These are phyloP conservation scores for Sarcophaga carnaria DNA, from an alignment of 2,888 invertebrate genomes.

Conservation along the genomic window DNA sequence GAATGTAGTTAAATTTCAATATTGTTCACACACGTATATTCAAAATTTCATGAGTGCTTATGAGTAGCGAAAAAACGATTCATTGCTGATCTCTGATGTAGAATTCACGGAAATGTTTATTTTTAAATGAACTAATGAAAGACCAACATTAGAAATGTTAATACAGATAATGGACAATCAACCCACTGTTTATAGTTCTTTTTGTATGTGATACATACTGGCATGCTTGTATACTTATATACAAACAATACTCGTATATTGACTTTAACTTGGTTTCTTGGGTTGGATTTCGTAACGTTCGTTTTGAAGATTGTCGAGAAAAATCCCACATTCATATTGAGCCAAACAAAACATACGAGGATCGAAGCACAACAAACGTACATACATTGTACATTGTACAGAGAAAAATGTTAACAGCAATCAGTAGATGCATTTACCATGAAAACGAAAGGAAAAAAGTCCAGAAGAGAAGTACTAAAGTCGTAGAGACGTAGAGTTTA, in stretches of 20 bases:
- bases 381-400: background rate
- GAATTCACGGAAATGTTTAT: no score
- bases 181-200: slow-evolving; percentile 8
- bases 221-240: background rate
- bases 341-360: slow-evolving; percentile 18
- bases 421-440: slow-evolving; percentile 50
- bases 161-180: slow-evolving; percentile 5
- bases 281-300: slow-evolving; percentile 16
- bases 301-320: slow-evolving; percentile 4
- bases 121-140: no score
- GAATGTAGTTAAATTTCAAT: no score
- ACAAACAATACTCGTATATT: background rate
- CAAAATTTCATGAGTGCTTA: no score
- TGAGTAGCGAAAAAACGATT: no score
- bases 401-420: background rate
- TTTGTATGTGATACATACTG: background rate
- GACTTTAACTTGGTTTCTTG: background rate
- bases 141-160: no score
- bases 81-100: no score
- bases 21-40: no score
- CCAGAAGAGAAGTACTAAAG: background rate
- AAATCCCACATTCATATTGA: slow-evolving; percentile 49
- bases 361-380: slow-evolving; percentile 28
- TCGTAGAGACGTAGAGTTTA: slow-evolving; percentile 46
- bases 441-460: slow-evolving; percentile 24